Evolutionary conservation across 1,140 invertebrate genomes (phyloP).

Genomic region (Plodia interpunctella): DNA sequence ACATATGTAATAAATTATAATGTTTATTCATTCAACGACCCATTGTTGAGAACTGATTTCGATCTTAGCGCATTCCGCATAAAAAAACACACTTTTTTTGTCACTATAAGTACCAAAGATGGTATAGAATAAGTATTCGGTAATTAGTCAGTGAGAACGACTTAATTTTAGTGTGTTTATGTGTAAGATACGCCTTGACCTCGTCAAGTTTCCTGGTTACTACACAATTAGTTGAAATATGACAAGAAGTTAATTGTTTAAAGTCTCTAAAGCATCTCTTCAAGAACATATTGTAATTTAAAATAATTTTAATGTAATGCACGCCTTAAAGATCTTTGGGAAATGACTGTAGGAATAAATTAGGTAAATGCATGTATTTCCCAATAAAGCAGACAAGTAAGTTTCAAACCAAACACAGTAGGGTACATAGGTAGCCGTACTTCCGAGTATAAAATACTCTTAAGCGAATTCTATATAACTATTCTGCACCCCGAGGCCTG

Average conservation of each 20-base stretch:
- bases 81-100: constrained; percentile 7
- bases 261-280: background rate
- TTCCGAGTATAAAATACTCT: no score
- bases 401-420: no score
- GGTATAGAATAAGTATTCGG: background rate
- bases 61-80: constrained; percentile 5
- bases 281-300: background rate
- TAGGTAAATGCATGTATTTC: no score
- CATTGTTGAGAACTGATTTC: constrained; percentile 3
- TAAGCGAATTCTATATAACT: no score
- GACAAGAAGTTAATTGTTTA: constrained; percentile 1
- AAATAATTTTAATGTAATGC: no score
- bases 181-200: constrained; percentile 14
- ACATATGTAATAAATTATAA: background rate
- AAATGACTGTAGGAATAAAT: no score
- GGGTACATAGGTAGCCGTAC: no score
- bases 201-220: constrained; percentile 17
- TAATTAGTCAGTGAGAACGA: constrained; percentile 10
- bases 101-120: constrained; percentile 1
- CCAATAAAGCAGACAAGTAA: no score
- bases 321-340: no score
- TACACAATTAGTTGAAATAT: constrained; percentile 17
- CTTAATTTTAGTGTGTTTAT: constrained; percentile 12
- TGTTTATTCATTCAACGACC: constrained; percentile 8
- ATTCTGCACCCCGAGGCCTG: no score